Conservation (phyloP, 2,113 vertebrate genomes). For the Gallinago jamesoni region DNA sequence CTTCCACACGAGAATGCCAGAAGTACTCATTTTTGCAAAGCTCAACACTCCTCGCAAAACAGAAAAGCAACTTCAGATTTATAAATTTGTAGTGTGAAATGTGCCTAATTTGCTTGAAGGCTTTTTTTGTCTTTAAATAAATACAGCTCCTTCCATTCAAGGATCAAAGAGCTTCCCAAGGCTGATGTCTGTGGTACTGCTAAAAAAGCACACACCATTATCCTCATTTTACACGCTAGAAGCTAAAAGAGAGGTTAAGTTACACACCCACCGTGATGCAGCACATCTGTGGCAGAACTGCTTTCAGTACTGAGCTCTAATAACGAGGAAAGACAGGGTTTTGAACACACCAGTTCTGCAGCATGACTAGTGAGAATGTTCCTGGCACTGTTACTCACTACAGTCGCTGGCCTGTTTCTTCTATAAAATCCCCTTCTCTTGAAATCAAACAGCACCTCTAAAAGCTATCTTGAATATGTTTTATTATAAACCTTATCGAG, state of each 20-base stretch:
- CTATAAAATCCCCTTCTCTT: neutral
- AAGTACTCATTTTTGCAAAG: slow-evolving; percentile 3
- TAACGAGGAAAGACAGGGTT: neutral
- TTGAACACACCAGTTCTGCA: slow-evolving; percentile 27
- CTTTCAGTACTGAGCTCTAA: neutral
- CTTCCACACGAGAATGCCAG: slow-evolving; percentile 14
- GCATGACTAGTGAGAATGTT: slow-evolving; percentile 50
- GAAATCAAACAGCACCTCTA: neutral
- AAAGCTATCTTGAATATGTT: neutral
- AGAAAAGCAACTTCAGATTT: neutral
- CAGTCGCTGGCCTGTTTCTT: neutral
- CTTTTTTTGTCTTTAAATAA: slow-evolving; percentile 18
- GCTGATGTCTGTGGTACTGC: neutral
- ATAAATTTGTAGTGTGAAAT: neutral
- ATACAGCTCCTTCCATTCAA: neutral
- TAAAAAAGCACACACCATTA: neutral
- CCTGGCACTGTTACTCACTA: neutral
- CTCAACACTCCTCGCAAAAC: neutral
- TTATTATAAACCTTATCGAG: neutral
- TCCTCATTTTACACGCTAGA: neutral
- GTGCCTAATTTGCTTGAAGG: neutral
- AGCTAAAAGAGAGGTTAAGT: neutral
- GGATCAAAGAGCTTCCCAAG: slow-evolving; percentile 1
- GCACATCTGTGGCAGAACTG: slow-evolving; percentile 11
- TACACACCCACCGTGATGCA: neutral